Evolutionary conservation across 2,113 vertebrate species (phyloP).

Genomic region (Pontoporia blainvillei): DNA sequence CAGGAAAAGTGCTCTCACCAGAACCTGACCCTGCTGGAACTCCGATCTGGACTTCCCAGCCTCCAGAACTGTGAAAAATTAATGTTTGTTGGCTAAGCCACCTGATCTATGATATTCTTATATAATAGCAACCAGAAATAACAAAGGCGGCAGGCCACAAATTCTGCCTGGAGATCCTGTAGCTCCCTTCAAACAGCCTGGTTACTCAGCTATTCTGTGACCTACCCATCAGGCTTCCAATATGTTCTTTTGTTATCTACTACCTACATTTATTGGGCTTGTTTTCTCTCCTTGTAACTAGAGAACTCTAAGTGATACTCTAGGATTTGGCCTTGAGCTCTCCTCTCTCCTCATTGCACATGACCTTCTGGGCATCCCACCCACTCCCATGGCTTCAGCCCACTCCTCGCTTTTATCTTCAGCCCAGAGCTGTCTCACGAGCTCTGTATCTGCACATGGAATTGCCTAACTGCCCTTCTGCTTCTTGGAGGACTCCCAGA

Average conservation of each 20-base stretch:
- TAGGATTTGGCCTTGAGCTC: not conserved
- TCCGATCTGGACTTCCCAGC: not conserved
- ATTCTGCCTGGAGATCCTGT: not conserved
- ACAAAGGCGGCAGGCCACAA: not conserved
- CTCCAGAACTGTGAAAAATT: not conserved
- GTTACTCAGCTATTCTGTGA: not conserved
- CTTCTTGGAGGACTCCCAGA: not conserved
- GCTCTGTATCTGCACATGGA: not conserved
- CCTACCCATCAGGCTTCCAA: not conserved
- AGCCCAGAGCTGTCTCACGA: not conserved
- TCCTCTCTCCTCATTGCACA: not conserved
- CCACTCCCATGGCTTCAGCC: not conserved
- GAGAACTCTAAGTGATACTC: not conserved
- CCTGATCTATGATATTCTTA: not conserved
- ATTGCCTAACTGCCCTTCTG: not conserved
- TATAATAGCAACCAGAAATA: not conserved
- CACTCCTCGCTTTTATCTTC: not conserved
- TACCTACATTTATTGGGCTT: not conserved
- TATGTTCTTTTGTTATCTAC: not conserved
- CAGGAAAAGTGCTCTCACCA: not conserved
- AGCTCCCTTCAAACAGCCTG: not conserved
- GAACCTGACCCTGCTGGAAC: not conserved
- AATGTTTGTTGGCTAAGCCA: not conserved
- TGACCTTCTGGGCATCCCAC: not conserved
- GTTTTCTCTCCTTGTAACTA: not conserved